Evolutionary conservation across 37 sponge, comb jelly and placozoan genomes (phyloP), one percentile per base, ranked within the genome.

Genomic region (Crambe crambe): DNA sequence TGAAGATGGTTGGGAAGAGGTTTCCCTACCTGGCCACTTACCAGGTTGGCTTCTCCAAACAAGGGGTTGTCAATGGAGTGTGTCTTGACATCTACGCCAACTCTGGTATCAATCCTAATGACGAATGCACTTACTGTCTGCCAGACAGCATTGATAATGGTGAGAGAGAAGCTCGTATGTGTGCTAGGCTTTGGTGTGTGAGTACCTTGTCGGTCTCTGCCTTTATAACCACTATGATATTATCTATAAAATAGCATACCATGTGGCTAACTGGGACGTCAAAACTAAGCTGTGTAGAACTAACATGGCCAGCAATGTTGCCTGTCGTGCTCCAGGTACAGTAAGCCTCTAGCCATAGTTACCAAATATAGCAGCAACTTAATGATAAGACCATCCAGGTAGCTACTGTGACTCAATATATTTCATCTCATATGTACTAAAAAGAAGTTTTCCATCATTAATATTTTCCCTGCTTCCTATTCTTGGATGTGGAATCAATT

Each of bases 1-100:
- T 93, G 94, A 82, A 83, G 77, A 77, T 89, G 89, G 42, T 93
- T 82, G 93, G 93, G 4, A 91, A 91, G 56, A 63, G 91, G 36
- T 63, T 76, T 30, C 92, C 92, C 9, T 92, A 76, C 78, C 73
- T 81, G 71, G 82, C 83, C 4, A 75, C 82, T 0, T 92, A 83
- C 63, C 31, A 62, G 60, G n/a, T n/a, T 85, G 94, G 94, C 36
- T 86, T 58, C 70, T 79, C 62, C 77, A 79, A 89, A 23, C 72
- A 72, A 56, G 94, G 94, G 44, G 31, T 73, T 25, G 61, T 93
- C 35, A 89, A 85, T 85, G 89, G 83, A 15, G 72, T 93, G 12
- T 35, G 74, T 58, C 66, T 89, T 47, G 81, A 58, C 17, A 25
- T 89, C n/a, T 93, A 82, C 76, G 43, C 5, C n/a, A 58, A 93